Conservation (phyloP, 2,888 invertebrate species). For the Rhorus exstirpatorius region DNA sequence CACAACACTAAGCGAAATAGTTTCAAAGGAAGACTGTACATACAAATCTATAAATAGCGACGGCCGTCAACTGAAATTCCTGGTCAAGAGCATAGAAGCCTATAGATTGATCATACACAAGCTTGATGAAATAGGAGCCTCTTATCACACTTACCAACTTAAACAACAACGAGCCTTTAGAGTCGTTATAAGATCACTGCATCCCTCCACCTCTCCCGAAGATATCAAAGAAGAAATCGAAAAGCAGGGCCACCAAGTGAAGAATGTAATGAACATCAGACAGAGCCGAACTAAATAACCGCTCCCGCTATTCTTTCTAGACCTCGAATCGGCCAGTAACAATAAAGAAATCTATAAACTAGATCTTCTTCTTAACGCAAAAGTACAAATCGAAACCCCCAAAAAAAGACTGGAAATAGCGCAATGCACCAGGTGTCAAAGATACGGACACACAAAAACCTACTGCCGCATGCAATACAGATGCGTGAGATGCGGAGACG, state of each 20-base stretch:
- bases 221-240: conserved; percentile 63
- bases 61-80: conserved; percentile 26
- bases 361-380: conserved; percentile 26
- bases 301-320: conserved; percentile 69
- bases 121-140: conserved; percentile 26
- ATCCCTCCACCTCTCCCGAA: conserved; percentile 37
- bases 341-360: conserved; percentile 28
- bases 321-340: conserved; percentile 61
- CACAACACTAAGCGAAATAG: conserved; percentile 26
- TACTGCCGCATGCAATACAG: conserved; percentile 63
- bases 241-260: conserved; percentile 61
- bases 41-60: conserved; percentile 29
- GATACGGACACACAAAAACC: conserved; percentile 70
- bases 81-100: conserved; percentile 16
- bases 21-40: conserved; percentile 16
- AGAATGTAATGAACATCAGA: conserved; percentile 63
- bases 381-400: conserved; percentile 65
- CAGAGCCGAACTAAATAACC: conserved; percentile 62
- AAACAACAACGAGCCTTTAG: conserved; percentile 56
- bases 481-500: conserved; percentile 71
- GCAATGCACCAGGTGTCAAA: conserved; percentile 72
- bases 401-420: conserved; percentile 61
- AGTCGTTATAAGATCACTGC: conserved; percentile 53
- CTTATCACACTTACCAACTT: conserved; percentile 50
- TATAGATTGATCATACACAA: conserved; percentile 34